Evolutionary conservation across 1,140 invertebrate species (phyloP).

Genomic region (Laodelphax striatellus): DNA sequence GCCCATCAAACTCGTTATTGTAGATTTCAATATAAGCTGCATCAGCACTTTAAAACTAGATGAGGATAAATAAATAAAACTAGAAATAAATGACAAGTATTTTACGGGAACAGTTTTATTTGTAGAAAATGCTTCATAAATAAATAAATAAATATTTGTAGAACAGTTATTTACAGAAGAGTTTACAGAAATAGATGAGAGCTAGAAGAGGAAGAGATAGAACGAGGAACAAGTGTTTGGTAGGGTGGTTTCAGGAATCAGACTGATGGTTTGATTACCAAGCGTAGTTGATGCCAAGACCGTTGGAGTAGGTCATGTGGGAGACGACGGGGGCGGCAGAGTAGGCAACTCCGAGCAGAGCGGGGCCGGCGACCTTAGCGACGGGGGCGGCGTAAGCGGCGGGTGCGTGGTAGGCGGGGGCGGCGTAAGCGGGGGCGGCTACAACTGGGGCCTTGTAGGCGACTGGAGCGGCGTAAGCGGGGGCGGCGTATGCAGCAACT

Average conservation of each 20-base stretch:
- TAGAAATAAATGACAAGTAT: no score
- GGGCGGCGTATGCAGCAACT: slow-evolving; percentile 17
- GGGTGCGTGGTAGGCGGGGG: slow-evolving; percentile 12
- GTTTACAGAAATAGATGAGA: no score
- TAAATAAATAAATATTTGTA: no score
- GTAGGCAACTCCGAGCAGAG: slow-evolving; percentile 20
- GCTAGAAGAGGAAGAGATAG: no score
- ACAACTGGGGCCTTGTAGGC: slow-evolving; percentile 29
- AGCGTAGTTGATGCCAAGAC: slow-evolving; percentile 24
- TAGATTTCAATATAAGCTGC: no score
- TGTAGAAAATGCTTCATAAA: no score
- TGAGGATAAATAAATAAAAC: no score
- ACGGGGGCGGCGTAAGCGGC: slow-evolving; percentile 19
- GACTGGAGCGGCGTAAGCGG: slow-evolving; percentile 21
- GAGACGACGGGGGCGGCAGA: slow-evolving; percentile 24
- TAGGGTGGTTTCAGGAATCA: neutral
- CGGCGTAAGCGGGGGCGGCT: slow-evolving; percentile 27
- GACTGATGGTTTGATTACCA: slow-evolving; percentile 16
- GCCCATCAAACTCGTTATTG: no score
- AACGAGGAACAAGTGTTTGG: neutral
- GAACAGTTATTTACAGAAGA: no score
- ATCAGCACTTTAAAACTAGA: no score
- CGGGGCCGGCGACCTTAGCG: slow-evolving; percentile 16
- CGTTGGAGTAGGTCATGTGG: slow-evolving; percentile 20
- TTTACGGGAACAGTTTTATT: no score